Conservation (phyloP, 2,113 vertebrate genomes). For the Leptocoma aspasia region DNA sequence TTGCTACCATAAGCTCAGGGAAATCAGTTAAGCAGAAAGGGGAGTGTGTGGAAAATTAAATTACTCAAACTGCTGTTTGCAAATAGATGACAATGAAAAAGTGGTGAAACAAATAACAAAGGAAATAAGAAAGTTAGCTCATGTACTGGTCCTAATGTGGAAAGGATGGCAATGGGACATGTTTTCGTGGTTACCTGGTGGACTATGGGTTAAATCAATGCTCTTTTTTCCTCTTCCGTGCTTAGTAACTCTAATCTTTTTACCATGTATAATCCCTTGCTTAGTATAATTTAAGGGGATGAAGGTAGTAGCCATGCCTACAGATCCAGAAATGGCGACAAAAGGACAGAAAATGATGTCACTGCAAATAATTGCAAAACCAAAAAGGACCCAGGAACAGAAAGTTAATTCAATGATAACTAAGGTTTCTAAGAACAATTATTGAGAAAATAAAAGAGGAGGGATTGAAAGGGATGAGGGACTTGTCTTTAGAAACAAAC, state of each 20-base stretch:
- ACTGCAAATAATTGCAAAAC: not conserved
- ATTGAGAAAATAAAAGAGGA: not conserved
- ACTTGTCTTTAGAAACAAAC: not conserved
- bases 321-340: not conserved
- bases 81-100: not conserved
- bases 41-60: not conserved
- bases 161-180: not conserved
- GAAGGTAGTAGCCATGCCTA: not conserved
- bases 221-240: not conserved
- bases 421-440: not conserved
- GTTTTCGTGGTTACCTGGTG: not conserved
- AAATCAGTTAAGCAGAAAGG: not conserved
- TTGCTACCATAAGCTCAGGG: not conserved
- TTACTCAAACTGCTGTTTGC: not conserved
- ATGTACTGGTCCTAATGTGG: not conserved
- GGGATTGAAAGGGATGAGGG: not conserved
- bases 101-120: not conserved
- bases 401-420: not conserved
- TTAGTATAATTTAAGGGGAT: not conserved
- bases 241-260: not conserved
- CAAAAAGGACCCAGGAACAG: not conserved
- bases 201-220: not conserved
- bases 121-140: not conserved
- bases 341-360: not conserved
- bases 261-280: not conserved